A percentile compares a stretch with the other conserved stretches of the same genome.
Conservation (phyloP, 1,140 invertebrate species). For the Drosophila quadrilineata region DNA sequence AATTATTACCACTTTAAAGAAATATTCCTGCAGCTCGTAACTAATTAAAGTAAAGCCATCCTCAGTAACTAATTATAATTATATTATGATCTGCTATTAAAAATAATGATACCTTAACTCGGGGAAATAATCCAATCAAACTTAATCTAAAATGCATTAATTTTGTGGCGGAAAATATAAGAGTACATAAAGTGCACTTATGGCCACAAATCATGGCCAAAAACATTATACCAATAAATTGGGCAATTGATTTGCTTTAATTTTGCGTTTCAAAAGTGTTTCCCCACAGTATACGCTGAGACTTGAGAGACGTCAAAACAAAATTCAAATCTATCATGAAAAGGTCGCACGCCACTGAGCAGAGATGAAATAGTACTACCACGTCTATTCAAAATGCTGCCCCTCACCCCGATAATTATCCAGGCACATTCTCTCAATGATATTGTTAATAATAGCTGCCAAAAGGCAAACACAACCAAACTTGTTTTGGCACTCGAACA, state of each 20-base stretch:
- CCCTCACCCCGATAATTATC: not conserved
- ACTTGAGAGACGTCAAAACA: constrained; percentile 52
- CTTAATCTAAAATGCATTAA: too few relatives aligned
- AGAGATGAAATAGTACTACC: too few relatives aligned
- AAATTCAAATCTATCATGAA: constrained; percentile 53
- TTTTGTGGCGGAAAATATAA: too few relatives aligned
- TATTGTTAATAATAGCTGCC: constrained; percentile 48
- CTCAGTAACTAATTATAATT: too few relatives aligned
- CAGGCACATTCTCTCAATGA: not conserved
- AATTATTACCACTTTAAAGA: too few relatives aligned
- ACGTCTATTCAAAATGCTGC: not conserved
- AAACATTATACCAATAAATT: not conserved
- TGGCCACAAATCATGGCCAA: too few relatives aligned
- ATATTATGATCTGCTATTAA: too few relatives aligned
- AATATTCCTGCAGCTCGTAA: too few relatives aligned
- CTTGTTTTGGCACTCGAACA: constrained; percentile 53
- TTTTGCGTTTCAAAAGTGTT: constrained; percentile 9
- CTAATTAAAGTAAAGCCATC: too few relatives aligned
- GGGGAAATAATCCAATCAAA: too few relatives aligned
- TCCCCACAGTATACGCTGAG: constrained; percentile 12
- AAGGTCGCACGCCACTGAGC: constrained; percentile 55
- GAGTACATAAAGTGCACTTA: too few relatives aligned
- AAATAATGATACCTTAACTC: too few relatives aligned
- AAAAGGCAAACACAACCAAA: constrained; percentile 36
- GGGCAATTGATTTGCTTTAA: not conserved